phyloP scores from a whole-genome alignment of 2,113 vertebrate species.

The Colaptes auratus region DNA sequence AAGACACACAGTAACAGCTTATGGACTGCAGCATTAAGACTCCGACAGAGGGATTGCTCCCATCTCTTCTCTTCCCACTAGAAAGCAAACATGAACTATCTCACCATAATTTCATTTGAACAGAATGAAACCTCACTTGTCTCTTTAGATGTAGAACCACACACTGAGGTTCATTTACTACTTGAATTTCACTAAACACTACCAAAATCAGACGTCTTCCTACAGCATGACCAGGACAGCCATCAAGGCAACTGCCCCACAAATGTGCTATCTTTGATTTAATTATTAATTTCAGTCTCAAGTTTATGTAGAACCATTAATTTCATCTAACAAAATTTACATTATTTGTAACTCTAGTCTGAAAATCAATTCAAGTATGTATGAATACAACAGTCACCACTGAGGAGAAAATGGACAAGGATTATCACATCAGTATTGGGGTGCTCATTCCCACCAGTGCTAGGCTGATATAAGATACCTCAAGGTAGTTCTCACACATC shows the following conservation, averaged over 20 bases:
- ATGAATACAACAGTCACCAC: not conserved
- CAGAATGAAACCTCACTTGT: not conserved
- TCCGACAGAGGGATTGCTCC: not conserved
- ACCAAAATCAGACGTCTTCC: not conserved
- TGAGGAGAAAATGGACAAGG: not conserved
- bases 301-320: not conserved
- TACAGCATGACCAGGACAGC: not conserved
- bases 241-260: not conserved
- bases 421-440: fast-evolving
- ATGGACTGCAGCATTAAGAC: not conserved
- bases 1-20: not conserved
- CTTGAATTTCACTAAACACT: not conserved
- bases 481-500: not conserved
- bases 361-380: not conserved
- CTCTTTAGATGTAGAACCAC: not conserved
- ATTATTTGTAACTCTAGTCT: not conserved
- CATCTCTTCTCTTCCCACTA: not conserved
- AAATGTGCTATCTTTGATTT: not conserved
- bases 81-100: not conserved
- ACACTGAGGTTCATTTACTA: not conserved
- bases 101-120: not conserved
- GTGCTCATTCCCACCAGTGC: not conserved
- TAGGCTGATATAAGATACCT: not conserved
- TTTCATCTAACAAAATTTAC: not conserved
- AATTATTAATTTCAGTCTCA: not conserved